phyloP scores from a whole-genome alignment of 2,797 vertebrate species.

The Adrianichthys oophorus region DNA sequence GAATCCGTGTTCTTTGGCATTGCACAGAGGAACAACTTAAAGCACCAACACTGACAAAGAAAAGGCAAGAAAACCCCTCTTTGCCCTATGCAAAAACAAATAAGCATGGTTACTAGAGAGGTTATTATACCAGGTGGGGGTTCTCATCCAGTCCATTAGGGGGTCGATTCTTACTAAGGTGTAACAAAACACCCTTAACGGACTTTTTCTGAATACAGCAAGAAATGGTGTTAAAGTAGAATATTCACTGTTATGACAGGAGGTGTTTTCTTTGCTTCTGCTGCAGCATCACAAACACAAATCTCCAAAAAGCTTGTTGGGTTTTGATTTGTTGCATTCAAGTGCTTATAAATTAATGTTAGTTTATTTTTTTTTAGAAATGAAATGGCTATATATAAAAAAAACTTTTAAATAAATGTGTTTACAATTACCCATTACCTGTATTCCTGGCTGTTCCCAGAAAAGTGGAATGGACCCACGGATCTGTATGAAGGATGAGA shows the following conservation, averaged over 20 bases:
- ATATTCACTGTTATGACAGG: constrained; percentile 10
- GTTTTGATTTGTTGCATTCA: no score
- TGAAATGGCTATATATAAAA: no score
- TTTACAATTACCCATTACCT: constrained; percentile 75
- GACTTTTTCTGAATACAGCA: constrained; percentile 80
- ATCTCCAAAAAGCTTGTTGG: no score
- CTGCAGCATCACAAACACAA: neutral
- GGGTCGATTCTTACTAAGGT: constrained; percentile 77
- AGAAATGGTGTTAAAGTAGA: constrained; percentile 58
- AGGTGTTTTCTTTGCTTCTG: neutral
- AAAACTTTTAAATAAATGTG: no score
- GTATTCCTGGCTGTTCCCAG: constrained; percentile 98
- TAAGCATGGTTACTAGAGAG: no score
- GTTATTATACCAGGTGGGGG: constrained; percentile 72
- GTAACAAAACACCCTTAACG: constrained; percentile 79
- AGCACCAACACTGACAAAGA: constrained; percentile 65
- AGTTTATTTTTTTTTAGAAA: no score
- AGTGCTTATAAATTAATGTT: no score
- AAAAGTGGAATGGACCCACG: constrained; percentile 96
- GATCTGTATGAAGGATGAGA: constrained; percentile 97
- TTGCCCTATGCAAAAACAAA: no score
- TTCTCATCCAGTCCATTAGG: constrained; percentile 70
- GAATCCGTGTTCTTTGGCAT: constrained; percentile 49
- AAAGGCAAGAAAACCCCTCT: constrained; percentile 4
- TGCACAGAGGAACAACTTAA: constrained; percentile 65